Conservation (phyloP, 1,140 invertebrate species). For the Anagrus nilaparvatae region DNA sequence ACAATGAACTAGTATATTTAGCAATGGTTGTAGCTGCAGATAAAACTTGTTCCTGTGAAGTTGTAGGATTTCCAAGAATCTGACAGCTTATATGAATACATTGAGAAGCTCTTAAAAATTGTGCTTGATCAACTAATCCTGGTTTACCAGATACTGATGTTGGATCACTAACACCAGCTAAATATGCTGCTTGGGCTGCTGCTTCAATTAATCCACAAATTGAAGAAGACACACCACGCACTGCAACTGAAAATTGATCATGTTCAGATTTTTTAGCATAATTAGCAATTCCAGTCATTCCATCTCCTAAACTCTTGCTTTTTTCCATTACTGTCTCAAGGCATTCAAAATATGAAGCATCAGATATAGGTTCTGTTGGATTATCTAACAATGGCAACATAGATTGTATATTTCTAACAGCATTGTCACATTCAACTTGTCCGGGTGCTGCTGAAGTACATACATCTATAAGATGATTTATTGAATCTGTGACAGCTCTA, state of each 20-base stretch:
- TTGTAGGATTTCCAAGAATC: conserved; percentile 63
- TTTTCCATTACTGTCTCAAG: conserved; percentile 90
- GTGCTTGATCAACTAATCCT: conserved; percentile 84
- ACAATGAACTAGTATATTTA: conserved; percentile 91
- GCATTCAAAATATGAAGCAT: conserved; percentile 88
- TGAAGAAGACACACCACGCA: conserved; percentile 72
- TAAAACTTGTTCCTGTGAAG: conserved; percentile 74
- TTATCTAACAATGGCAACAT: conserved; percentile 74
- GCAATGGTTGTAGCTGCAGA: conserved; percentile 89
- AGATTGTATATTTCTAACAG: conserved; percentile 85
- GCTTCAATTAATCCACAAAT: conserved; percentile 92
- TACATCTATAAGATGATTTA: conserved; percentile 75
- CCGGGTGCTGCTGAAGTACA: conserved; percentile 67
- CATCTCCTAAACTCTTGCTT: conserved; percentile 78
- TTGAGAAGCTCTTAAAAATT: conserved; percentile 77
- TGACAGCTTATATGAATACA: conserved; percentile 84
- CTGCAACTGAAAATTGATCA: conserved; percentile 78
- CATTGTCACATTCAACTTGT: conserved; percentile 94
- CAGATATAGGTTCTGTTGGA: conserved; percentile 79
- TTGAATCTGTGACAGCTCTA: conserved; percentile 82
- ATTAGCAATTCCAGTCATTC: conserved; percentile 89
- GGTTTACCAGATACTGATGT: conserved; percentile 81
- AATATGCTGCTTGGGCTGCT: conserved; percentile 85
- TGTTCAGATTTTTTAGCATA: conserved; percentile 81
- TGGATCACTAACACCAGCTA: conserved; percentile 87